Conservation (phyloP, 2,888 invertebrate genomes). For the Ischnura elegans region DNA sequence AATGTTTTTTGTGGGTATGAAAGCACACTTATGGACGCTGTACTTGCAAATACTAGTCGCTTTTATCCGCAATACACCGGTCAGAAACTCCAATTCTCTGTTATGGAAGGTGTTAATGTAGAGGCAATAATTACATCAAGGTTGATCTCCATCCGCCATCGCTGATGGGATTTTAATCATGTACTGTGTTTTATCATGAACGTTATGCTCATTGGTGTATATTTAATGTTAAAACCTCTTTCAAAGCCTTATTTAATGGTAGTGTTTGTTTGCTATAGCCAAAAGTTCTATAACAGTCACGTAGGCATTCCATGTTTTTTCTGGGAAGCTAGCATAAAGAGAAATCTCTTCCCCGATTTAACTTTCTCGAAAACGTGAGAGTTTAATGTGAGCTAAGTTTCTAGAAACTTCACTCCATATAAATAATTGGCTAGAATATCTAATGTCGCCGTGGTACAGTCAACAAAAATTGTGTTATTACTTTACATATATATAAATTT, state of each 20-base stretch:
- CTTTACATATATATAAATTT: too few relatives aligned
- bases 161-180: background rate
- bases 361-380: background rate
- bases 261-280: background rate
- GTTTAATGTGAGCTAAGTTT: background rate
- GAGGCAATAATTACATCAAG: background rate
- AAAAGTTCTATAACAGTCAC: too few relatives aligned
- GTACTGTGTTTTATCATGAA: background rate
- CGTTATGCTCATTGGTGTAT: background rate
- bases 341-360: background rate
- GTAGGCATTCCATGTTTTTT: background rate
- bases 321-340: background rate
- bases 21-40: background rate
- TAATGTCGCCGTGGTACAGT: too few relatives aligned
- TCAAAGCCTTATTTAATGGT: background rate
- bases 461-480: too few relatives aligned
- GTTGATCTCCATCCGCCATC: slow-evolving; percentile 14
- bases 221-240: background rate
- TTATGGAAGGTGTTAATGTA: background rate
- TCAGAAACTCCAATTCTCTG: background rate
- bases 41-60: background rate
- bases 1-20: background rate
- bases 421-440: too few relatives aligned
- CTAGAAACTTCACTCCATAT: background rate
- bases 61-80: background rate